Base-by-base conservation (phyloP, 2,797 vertebrate species). In the Argya squamiceps region DNA sequence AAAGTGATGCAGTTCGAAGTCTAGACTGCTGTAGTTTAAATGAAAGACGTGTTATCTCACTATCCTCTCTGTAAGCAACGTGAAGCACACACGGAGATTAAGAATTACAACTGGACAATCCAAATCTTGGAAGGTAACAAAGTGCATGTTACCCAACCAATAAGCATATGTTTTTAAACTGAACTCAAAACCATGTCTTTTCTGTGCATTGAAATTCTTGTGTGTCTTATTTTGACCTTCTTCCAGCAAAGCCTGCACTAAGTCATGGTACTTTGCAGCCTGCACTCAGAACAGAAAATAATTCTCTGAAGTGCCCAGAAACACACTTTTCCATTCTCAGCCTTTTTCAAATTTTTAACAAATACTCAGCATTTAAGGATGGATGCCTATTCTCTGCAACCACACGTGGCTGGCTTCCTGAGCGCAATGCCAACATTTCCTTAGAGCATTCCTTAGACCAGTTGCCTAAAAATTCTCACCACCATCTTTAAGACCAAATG, bases 11-110 rank as follows among this genome's bases (percentile, higher is more conserved):
- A n/a, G 29, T n/a, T 74, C 26, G 36, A 84, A 86, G 34, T 15
- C 7, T 20, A 74, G 44, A 37, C 27, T 53, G 37, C 4, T 76
- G 16, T 15, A 71, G 78, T 46, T 69, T 39, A 73, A 67, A 74
- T 5, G 9, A 37, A 56, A 82, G 18, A 37, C 0, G 0, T 6
- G 10, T 41, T 69, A 11, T 5, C 11, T 84, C 67, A 4, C 15
- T 52, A 5, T 29, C 74, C 37, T n/a, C 11, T 47, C 75, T 56
- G 32, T 22, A 80, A 74, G 60, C 29, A 64, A 71, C 7, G 11
- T 1, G 27, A 41, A 76, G 30, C 37, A 65, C 20, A 34, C 11
- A n/a, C 7, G 5, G 15, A 68, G 10, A 20, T 19, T 12, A 46
- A 5, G 34, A 84, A 78, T 34, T 43, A 44, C 12, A 88, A 55